These are phyloP conservation scores for Typhlomys cinereus DNA, from an alignment of 2,113 vertebrate species.

Conservation along the genomic window DNA sequence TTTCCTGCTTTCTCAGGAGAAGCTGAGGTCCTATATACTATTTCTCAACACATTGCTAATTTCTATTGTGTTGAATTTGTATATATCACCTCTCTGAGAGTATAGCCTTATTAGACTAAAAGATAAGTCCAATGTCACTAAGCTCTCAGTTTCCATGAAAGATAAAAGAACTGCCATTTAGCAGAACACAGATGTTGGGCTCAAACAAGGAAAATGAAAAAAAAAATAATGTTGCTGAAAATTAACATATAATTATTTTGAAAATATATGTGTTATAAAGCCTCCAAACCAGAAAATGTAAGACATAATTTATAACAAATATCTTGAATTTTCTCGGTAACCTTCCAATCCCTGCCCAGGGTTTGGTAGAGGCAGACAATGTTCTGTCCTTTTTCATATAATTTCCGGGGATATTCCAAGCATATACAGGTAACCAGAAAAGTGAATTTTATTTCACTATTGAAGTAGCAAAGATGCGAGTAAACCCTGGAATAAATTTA, in stretches of 20 bases:
- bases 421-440: neutral
- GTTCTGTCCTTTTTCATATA: neutral
- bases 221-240: neutral
- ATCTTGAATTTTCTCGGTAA: neutral
- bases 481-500: neutral
- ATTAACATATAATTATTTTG: neutral
- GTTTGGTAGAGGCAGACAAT: neutral
- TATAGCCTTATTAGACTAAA: conserved; percentile 19
- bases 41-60: neutral
- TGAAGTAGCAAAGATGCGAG: neutral
- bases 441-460: neutral
- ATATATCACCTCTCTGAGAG: neutral
- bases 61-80: conserved; percentile 22
- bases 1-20: neutral
- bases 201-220: neutral
- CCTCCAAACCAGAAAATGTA: neutral
- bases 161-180: neutral
- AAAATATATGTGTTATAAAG: neutral
- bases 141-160: neutral
- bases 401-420: neutral
- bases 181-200: neutral
- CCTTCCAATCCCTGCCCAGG: neutral
- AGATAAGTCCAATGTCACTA: conserved; percentile 10
- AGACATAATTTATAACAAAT: neutral
- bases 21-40: neutral